Percentiles rank a stretch among this genome's conserved stretches.
phyloP scores from a whole-genome alignment of 2,113 vertebrate species.

The Eonycteris spelaea region DNA sequence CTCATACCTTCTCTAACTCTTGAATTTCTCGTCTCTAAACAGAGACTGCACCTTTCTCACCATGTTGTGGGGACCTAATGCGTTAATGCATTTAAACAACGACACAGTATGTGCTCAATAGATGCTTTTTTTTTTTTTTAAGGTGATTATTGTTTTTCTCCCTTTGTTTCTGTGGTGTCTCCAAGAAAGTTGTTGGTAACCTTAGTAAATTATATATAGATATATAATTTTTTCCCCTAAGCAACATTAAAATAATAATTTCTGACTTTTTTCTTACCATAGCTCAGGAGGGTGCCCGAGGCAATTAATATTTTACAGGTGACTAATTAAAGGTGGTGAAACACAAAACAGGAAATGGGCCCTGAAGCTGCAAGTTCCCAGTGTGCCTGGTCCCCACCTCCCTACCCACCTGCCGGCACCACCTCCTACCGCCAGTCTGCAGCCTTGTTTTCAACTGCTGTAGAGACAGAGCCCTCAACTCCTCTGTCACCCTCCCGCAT shows the following conservation, averaged over 20 bases:
- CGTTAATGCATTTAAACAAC: not conserved
- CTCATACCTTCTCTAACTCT: not conserved
- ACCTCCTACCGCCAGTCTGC: too few species aligned
- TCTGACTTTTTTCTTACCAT: not conserved
- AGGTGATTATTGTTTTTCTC: not conserved
- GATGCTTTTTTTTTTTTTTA: not conserved
- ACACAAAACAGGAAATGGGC: not conserved
- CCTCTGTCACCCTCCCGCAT: too few species aligned
- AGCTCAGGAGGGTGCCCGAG: not conserved
- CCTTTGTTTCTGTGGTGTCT: slow-evolving; percentile 69
- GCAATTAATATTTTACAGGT: not conserved
- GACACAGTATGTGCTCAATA: not conserved
- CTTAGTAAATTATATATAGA: too few species aligned
- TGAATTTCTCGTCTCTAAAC: not conserved
- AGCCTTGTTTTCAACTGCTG: not conserved
- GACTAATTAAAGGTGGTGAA: not conserved
- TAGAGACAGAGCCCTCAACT: not conserved
- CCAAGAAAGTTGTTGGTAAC: not conserved
- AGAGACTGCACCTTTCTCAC: not conserved
- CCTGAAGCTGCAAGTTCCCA: not conserved
- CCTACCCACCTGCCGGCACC: too few species aligned
- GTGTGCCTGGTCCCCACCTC: rapidly evolving
- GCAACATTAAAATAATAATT: not conserved
- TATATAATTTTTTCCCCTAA: not conserved
- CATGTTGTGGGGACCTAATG: not conserved